Evolutionary conservation across 2,113 vertebrate genomes (phyloP), one percentile per base, ranked within the genome.

Genomic region (Maccullochella peelii): DNA sequence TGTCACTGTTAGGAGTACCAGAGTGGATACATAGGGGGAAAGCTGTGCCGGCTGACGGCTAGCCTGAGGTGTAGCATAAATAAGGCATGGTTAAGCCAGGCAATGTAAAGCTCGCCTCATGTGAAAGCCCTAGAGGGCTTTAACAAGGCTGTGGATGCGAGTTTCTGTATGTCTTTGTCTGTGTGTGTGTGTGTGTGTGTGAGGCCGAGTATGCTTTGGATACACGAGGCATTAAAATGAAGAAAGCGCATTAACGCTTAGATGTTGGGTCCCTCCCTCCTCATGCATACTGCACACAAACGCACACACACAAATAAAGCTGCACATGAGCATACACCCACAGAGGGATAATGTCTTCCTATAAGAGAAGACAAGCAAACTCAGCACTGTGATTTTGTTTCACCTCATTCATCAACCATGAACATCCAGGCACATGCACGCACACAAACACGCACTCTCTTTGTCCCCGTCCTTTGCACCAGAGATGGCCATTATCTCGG

Each of bases 41-140:
- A 61, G 67, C 55, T 54, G 73, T 25, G 44, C 62, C 1, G 62
- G 83, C 73, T 85, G 82, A 91, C 89, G 86, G 82, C 68, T 55
- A 78, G 89, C 93, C 87, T 50, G 77, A 61, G 85, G 89, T 89
- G 73, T 58, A 78, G 90, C 85, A 93, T 93, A 93, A 94, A 94
- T 93, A 95, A 91, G 85, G 82, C 73, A 92, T 89, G 83, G 85
- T 90, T 91, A 89, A 79, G 77, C 54, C 70, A 38, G 77, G 71
- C 59, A 75, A 84, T 47, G 82, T 70, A 72, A 78, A 86, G 78
- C 82, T 82, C 71, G 77, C 78, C 81, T 79, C 79, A 79, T 88
- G 88, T 85, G 87, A 82, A 91, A 82, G 79, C 89, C 84, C 83
- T 70, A 49, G 50, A 82, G 92, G 88, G 65, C 23, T 82, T 91